Evolutionary conservation across 1,140 invertebrate species (phyloP).

Genomic region (Tetranychus urticae): DNA sequence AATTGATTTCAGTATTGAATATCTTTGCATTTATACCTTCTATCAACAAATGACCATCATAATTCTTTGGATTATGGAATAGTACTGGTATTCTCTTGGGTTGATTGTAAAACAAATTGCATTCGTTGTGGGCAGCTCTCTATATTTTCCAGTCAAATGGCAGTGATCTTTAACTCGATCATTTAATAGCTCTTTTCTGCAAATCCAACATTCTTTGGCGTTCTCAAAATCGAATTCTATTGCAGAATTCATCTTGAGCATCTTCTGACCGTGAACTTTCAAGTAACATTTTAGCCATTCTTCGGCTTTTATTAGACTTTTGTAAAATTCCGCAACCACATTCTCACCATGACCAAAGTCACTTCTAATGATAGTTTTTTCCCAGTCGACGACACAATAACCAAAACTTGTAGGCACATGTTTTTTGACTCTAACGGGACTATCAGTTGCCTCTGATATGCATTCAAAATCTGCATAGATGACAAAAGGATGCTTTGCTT

Average conservation of each 20-base stretch:
- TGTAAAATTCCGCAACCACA: not conserved
- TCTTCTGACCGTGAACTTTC: no score
- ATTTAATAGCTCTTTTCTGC: no score
- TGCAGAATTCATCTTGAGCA: no score
- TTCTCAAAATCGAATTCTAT: no score
- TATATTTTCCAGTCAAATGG: not conserved
- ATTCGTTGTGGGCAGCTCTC: not conserved
- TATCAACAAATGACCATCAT: not conserved
- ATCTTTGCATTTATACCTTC: not conserved
- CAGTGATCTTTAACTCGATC: not conserved
- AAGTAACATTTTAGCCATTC: not conserved
- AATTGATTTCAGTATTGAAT: not conserved
- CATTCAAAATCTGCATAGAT: not conserved
- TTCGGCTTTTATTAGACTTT: not conserved
- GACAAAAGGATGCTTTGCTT: not conserved
- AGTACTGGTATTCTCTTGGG: not conserved
- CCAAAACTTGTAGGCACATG: not conserved
- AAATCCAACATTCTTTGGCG: no score
- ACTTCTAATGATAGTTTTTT: not conserved
- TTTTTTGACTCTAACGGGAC: not conserved
- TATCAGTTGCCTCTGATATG: not conserved
- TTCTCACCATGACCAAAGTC: not conserved
- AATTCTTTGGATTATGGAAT: not conserved
- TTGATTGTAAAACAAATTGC: not conserved
- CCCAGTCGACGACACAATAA: not conserved